phyloP scores from a whole-genome alignment of 1,140 invertebrate genomes.

The Tetramorium parvispinum region DNA sequence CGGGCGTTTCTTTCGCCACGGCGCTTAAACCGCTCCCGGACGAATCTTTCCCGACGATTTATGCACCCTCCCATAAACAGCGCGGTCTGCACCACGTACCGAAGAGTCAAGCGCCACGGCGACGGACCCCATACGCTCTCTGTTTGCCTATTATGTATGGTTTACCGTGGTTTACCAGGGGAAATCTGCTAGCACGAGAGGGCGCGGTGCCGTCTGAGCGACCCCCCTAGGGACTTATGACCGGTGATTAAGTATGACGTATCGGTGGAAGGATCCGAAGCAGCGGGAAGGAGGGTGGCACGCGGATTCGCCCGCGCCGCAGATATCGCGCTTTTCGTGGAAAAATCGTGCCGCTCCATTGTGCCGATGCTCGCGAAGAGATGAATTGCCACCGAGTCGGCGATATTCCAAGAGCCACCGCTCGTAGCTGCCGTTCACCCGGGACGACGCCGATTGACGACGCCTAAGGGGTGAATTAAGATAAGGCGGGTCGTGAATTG shows the following conservation, averaged over 20 bases:
- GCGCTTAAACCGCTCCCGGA: background rate
- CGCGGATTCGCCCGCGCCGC: conserved; percentile 6
- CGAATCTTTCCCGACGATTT: conserved; percentile 70
- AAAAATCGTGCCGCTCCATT: conserved; percentile 53
- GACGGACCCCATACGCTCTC: conserved; percentile 79
- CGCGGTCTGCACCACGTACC: conserved; percentile 68
- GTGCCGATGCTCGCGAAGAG: conserved; percentile 27
- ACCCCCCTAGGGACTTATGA: conserved; percentile 73
- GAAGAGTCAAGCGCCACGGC: conserved; percentile 73
- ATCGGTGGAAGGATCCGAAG: conserved; percentile 73
- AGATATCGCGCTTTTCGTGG: conserved; percentile 37
- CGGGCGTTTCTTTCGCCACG: background rate
- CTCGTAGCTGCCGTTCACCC: background rate
- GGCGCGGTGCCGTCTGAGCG: background rate
- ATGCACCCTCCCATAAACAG: conserved; percentile 67
- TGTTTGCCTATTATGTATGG: conserved; percentile 78
- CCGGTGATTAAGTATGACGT: conserved; percentile 80
- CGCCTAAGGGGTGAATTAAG: background rate
- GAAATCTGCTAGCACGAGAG: conserved; percentile 65
- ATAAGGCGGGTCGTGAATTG: background rate
- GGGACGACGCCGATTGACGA: conserved; percentile 6
- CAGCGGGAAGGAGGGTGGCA: conserved; percentile 20
- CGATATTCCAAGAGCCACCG: background rate
- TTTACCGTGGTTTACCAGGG: conserved; percentile 80
- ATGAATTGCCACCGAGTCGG: conserved; percentile 35